These are phyloP conservation scores for Potorous gilbertii DNA, from an alignment of 2,797 vertebrate genomes.

Conservation along the genomic window DNA sequence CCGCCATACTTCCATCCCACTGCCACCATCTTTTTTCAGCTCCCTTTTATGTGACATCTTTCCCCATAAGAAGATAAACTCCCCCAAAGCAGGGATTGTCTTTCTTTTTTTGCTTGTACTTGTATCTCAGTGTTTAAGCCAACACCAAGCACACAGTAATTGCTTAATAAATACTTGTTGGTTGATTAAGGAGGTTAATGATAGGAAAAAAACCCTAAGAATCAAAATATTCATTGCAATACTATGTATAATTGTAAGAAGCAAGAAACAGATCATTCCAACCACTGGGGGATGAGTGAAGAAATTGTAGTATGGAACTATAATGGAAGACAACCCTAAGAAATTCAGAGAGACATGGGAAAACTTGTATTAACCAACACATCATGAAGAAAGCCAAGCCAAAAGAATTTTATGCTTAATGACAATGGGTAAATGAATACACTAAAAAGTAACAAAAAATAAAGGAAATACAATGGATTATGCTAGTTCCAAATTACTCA, in stretches of 20 bases:
- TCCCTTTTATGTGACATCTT: background rate
- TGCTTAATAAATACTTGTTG: background rate
- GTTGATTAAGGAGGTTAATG: background rate
- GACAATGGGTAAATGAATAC: background rate
- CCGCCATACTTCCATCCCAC: background rate
- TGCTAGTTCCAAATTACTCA: background rate
- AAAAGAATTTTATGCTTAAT: background rate
- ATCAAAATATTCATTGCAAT: background rate
- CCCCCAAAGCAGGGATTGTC: background rate
- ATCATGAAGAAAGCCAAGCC: background rate
- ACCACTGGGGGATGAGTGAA: background rate
- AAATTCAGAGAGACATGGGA: background rate
- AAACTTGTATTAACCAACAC: background rate
- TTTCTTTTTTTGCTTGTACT: background rate
- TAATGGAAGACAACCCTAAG: background rate
- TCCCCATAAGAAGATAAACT: background rate
- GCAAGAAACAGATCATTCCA: background rate
- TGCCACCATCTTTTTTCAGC: background rate
- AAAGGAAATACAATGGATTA: background rate
- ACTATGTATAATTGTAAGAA: background rate
- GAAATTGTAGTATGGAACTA: background rate
- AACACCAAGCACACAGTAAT: background rate
- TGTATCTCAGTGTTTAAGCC: background rate
- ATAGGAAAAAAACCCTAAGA: background rate
- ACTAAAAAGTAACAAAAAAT: background rate